A percentile compares a stretch with the other conserved stretches of the same genome.
Conservation (phyloP, 2,888 invertebrate genomes). For the Luperina testacea region DNA sequence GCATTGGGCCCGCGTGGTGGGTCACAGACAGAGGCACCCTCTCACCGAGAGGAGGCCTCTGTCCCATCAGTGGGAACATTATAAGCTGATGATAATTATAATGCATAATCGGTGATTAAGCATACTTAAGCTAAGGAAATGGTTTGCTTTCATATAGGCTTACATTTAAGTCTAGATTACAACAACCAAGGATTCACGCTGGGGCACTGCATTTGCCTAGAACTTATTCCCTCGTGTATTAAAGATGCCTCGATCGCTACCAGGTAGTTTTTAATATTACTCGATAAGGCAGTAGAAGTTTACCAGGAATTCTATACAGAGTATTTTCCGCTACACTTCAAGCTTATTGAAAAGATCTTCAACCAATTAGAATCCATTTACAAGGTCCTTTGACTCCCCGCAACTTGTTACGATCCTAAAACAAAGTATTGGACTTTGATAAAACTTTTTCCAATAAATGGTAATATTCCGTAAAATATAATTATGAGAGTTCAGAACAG, state of each 20-base stretch:
- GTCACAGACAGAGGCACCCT: neutral
- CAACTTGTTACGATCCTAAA: slow-evolving; percentile 3
- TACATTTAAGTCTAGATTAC: neutral
- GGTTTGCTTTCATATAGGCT: neutral
- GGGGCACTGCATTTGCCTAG: neutral
- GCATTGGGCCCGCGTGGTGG: neutral
- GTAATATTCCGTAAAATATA: slow-evolving; percentile 47
- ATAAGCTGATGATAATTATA: too few relatives aligned
- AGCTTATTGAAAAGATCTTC: slow-evolving; percentile 23
- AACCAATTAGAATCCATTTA: slow-evolving; percentile 35
- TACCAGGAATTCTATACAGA: neutral
- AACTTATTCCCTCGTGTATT: neutral
- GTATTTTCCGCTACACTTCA: slow-evolving; percentile 2
- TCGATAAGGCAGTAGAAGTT: neutral
- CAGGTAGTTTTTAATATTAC: neutral
- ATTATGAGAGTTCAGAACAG: slow-evolving; percentile 54
- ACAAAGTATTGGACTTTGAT: slow-evolving; percentile 16
- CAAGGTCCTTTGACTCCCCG: slow-evolving; percentile 26
- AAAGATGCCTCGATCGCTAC: neutral
- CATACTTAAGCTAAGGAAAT: neutral
- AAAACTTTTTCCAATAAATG: slow-evolving; percentile 33
- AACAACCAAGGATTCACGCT: neutral
- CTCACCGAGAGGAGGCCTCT: neutral
- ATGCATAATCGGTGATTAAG: neutral
- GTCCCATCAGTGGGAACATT: too few relatives aligned